Evolutionary conservation across 2,113 vertebrate species (phyloP), one percentile per base, ranked within the genome.

Genomic region (Smithornis capensis): DNA sequence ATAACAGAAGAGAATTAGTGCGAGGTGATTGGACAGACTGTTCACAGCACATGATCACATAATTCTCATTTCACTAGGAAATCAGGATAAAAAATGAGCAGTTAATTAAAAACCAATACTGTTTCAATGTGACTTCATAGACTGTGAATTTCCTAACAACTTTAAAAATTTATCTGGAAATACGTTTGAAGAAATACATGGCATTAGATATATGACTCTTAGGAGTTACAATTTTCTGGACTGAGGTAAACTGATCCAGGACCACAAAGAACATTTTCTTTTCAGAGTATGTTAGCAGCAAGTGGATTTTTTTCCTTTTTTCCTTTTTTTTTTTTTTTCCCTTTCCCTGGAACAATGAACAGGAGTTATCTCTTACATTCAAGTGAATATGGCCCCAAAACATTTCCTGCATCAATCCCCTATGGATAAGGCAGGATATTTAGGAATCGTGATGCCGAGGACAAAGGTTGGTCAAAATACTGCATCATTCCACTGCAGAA

Each of bases 371-470:
- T 93, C 57, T 91, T 84, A 75, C 69, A 68, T 87, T 93, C 76
- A 93, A 95, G 45, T 24, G 83, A 92, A 64, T 40, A 42, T 31
- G 80, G 92, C 73, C 93, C 65, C 90, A 93, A 87, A 94, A 92
- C 90, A 89, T 90, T 96, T 96, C 96, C 96, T 96, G 94, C 73
- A 95, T 92, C 56, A 57, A 52, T 56, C 93, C 95, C 86, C 95
- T 89, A 83, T 62, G 77, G 94, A 93, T 53, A 90, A 92, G 80
- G 83, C 93, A 95, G 93, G 95, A 97, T 96, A 92, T 93, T 97
- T 94, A 96, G 90, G 93, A 95, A 90, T 83, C 9, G 0, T 65
- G 73, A 84, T 89, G 69, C 35, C 86, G 71, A 93, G 94, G 90
- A 94, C 68, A 97, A 95, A 95, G 71, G 71, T 90, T 95, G 68